Base-by-base conservation (phyloP, 2,888 invertebrate genomes). In the Amphimallon solstitiale region DNA sequence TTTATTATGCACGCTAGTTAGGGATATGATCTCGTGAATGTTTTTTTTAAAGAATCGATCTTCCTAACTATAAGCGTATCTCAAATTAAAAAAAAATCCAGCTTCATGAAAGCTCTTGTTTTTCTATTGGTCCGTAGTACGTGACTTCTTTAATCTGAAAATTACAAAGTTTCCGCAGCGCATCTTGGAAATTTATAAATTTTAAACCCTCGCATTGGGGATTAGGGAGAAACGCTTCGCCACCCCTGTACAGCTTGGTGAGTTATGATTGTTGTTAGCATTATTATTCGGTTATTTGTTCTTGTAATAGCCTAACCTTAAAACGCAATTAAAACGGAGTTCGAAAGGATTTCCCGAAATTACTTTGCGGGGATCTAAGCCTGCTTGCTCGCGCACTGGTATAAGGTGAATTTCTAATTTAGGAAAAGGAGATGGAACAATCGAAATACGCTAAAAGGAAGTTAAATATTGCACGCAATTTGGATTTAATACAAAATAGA, bases 271-370 rank as follows among this genome's bases (percentile, higher is more conserved):
- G 37, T 54, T 54, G 54, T 54, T 54, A 54, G 38, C 40, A 38
- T 38, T 40, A 54, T 54, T 54, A 54, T 38, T 54, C 38, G 54
- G 40, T 40, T 54, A 54, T 54, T 54, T 54, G 38, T 19, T 38
- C 21, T 21, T 38, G 19, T 54, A 54, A 54, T 54, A 12, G 40
- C 21, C 19, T 38, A 21, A 38, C 15, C 54, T 38, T 40, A 38
- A 54, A 54, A 54, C 40, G 38, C 54, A 54, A 54, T 54, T 54
- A 54, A 21, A 38, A 19, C 12, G 54, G 23, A 40, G 21, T 35
- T 52, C 35, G 37, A 17, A 52, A 6, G 37, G 52, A 52, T 52
- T 52, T 52, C 17, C 17, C 37, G 21, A 37, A 35, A 52, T 52
- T 52, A 35, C 35, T 17, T 52, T 17, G n/a, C 10, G 34, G 12